Conservation (phyloP, 2,888 invertebrate species). For the Ochlodes sylvanus region DNA sequence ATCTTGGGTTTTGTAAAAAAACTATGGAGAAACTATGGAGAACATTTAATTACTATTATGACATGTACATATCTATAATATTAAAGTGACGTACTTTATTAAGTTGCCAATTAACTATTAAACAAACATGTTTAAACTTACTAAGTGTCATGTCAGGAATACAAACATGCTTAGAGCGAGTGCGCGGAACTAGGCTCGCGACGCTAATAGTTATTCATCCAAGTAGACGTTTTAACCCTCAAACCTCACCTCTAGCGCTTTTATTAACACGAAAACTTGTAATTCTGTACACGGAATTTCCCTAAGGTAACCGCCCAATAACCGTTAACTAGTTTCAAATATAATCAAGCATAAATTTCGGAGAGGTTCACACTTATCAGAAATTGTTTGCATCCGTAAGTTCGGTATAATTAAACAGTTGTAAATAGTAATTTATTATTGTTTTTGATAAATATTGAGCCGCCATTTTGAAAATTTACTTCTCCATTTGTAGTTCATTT, state of each 20-base stretch:
- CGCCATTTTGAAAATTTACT: constrained; percentile 2
- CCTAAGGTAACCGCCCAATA: constrained; percentile 27
- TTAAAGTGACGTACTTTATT: no score
- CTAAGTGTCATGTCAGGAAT: no score
- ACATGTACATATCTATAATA: no score
- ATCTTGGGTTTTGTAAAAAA: no score
- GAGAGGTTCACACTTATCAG: constrained; percentile 40
- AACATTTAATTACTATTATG: no score
- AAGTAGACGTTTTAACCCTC: constrained; percentile 14
- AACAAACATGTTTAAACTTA: not conserved
- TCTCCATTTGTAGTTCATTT: constrained; percentile 19
- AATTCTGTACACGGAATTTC: constrained; percentile 41
- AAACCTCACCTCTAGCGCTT: constrained; percentile 34
- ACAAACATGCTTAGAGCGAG: not conserved
- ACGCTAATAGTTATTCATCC: constrained; percentile 18
- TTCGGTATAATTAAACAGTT: constrained; percentile 1
- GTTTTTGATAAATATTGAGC: not conserved
- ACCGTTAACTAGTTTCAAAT: constrained; percentile 42
- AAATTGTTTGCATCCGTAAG: constrained; percentile 31
- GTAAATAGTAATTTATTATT: constrained; percentile 9
- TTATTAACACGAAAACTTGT: constrained; percentile 40
- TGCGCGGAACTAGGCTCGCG: not conserved
- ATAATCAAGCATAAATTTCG: constrained; percentile 42
- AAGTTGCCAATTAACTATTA: not conserved
- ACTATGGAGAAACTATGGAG: no score